Base-by-base conservation (phyloP, 2,797 vertebrate genomes). In the Psittacula derbiana region DNA sequence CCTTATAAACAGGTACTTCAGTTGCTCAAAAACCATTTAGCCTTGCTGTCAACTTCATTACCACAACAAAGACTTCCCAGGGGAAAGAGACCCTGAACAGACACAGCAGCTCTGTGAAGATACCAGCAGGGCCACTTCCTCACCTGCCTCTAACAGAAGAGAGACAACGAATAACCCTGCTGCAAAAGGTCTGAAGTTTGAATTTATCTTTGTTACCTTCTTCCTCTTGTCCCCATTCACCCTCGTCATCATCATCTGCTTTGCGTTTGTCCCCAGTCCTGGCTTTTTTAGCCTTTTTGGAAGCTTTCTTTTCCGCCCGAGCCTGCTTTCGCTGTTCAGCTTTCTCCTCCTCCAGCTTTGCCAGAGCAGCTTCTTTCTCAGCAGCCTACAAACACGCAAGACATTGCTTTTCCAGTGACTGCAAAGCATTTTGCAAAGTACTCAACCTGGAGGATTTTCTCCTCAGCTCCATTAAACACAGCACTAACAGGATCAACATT, bases 291-390 rank as follows among this genome's bases (percentile, higher is more conserved):
- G 96, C 88, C 86, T 99, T 99, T 86, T 99, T 99, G 91, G 98
- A 96, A 4, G 97, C 92, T 81, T 99, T 99, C 97, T 99, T 99
- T 40, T 99, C 99, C 0, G 97, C 97, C 88, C 98, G 98, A 31
- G 90, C 67, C 88, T 97, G 98, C 87, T 98, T 98, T 30, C 98
- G 97, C 74, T 99, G 98, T 28, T 99, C 98, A 0, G 80, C 94
- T 96, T 98, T 98, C 21, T 98, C 99, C 31, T 99, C 99, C 67
- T 99, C 99, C 82, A 98, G 99, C 65, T 98, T 98, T 49, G 97
- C 98, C 12, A 97, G 88, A 69, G 97, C 97, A 33, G 99, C 99
- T 97, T 99, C 99, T 97, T 99, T 99, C 97, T 98, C 98, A 3
- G 99, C 99, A 61, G 96, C 98, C 99, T 99, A 66, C 41, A 90